Conservation (phyloP, 2,888 invertebrate genomes). For the Scotopteryx bipunctaria region DNA sequence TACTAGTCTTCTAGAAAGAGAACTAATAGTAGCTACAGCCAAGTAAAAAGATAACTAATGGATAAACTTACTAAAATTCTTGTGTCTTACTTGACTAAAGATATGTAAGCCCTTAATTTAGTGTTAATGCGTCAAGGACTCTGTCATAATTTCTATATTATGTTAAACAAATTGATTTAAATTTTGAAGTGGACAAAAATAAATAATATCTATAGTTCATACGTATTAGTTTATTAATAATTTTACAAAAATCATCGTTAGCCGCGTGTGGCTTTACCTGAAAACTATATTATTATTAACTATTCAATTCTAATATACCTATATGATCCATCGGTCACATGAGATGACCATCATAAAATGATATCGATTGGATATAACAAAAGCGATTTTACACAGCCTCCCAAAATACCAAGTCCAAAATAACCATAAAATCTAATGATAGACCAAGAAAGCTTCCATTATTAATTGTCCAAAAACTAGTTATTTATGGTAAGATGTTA, state of each 20-base stretch:
- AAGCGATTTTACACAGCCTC: constrained; percentile 35
- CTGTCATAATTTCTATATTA: no score
- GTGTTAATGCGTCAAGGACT: no score
- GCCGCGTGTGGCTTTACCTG: constrained; percentile 1
- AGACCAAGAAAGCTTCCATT: constrained; percentile 64
- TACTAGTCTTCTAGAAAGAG: no score
- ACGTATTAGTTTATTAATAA: no score
- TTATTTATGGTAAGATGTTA: constrained; percentile 71
- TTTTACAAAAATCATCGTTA: neutral
- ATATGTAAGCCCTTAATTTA: no score
- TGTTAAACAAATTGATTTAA: no score
- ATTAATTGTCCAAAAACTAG: constrained; percentile 78
- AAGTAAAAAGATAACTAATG: no score
- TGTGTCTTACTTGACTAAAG: no score
- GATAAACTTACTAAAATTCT: no score
- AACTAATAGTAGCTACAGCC: no score
- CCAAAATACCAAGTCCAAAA: constrained; percentile 40
- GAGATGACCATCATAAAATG: constrained; percentile 15
- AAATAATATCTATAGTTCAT: no score
- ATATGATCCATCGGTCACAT: constrained; percentile 13
- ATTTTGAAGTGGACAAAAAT: neutral
- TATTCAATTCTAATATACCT: neutral
- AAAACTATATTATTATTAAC: neutral
- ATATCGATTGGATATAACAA: constrained; percentile 22
- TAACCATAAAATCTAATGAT: constrained; percentile 59